A percentile compares a stretch with the other conserved stretches of the same genome.
phyloP scores from a whole-genome alignment of 2,113 vertebrate species.

The Crotalus helleri region DNA sequence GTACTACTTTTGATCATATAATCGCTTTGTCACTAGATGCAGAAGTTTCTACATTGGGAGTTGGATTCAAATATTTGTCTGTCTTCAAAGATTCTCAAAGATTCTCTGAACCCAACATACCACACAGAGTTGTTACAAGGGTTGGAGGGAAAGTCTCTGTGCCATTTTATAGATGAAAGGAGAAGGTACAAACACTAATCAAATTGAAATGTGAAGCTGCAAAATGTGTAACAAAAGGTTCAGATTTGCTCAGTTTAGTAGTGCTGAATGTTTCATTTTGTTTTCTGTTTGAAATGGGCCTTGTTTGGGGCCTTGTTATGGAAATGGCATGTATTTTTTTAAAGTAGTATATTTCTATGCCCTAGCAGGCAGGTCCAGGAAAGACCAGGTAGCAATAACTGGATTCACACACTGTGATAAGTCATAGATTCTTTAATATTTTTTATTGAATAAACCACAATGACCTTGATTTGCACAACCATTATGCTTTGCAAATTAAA shows the following conservation, averaged over 20 bases:
- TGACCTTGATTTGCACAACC: background rate
- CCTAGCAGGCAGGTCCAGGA: background rate
- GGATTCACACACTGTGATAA: background rate
- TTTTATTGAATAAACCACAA: background rate
- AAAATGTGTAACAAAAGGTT: background rate
- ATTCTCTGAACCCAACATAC: background rate
- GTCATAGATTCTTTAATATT: background rate
- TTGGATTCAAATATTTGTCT: background rate
- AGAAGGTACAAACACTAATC: background rate
- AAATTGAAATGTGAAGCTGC: background rate
- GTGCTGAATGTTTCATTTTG: background rate
- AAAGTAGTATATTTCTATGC: no score
- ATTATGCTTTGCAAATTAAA: background rate
- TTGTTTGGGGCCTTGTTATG: background rate
- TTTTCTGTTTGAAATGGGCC: background rate
- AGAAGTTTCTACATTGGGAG: background rate
- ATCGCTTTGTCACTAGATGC: background rate
- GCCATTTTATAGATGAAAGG: background rate
- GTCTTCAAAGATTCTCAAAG: background rate
- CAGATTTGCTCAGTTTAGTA: background rate
- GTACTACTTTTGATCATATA: background rate
- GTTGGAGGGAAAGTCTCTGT: background rate
- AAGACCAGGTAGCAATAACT: background rate
- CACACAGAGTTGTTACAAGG: background rate
- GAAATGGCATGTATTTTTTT: background rate